Base-by-base conservation (phyloP, 2,888 invertebrate species). In the Augochlorella aurata region DNA sequence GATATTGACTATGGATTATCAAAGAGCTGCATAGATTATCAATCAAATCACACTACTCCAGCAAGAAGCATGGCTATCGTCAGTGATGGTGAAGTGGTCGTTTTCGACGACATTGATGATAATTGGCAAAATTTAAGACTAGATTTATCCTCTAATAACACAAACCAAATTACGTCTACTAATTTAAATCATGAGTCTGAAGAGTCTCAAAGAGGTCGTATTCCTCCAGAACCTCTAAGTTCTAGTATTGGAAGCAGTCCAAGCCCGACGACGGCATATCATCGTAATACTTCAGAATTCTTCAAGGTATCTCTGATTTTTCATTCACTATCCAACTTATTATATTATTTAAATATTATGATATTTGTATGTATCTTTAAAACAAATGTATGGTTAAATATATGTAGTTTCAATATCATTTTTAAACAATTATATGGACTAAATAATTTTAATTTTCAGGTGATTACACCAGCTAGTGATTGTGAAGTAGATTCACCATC, bases 101-200 rank as follows among this genome's bases (percentile, higher is more conserved):
- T 97, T 73, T 97, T 98, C 91, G 97, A 98, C 92, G 97, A 98
- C 93, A 96, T 97, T 83, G 97, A 96, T 85, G 98, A 98, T 90
- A 96, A 96, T 90, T 97, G 97, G 97, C 96, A 96, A 94, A 96
- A 96, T 94, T 79, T 93, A 44, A 88, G 93, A 76, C 85, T 93
- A 50, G 93, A 93, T 82, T 85, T 93, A 50, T 89, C 88, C 44
- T 89, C 91, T 14, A 90, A 87, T 10, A 92, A 91, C 65, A 84
- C 89, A 12, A 85, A 87, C 70, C 92, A 91, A 77, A 80, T 89
- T 61, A 87, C 86, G 58, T 83, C 88, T 14, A 83, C 88, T 47
- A 87, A 81, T 77, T 85, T 92, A 67, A 92, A 92, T 71, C 77
- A 90, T 4, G 92, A 92, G 66, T 85, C 88, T 1, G 92, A 92